Evolutionary conservation across 2,113 vertebrate species (phyloP).

Genomic region (Lipophrys pholis): DNA sequence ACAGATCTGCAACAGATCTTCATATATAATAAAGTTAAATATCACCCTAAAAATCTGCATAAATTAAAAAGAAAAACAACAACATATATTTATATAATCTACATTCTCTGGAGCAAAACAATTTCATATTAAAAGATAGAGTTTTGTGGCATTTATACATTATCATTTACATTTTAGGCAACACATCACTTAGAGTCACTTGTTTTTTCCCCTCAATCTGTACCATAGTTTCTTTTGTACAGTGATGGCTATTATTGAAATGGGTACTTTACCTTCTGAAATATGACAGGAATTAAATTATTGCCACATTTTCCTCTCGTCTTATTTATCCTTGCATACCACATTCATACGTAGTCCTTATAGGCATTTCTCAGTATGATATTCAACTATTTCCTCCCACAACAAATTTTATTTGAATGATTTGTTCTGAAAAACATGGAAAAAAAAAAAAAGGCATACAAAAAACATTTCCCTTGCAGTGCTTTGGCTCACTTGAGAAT

Average conservation of each 20-base stretch:
- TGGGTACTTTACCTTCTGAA: constrained; percentile 7
- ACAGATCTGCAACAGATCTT: constrained; percentile 21
- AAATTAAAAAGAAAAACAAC: constrained; percentile 60
- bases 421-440: too few species aligned
- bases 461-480: constrained; percentile 37
- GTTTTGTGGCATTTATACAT: constrained; percentile 43
- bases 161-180: constrained; percentile 49
- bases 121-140: constrained; percentile 13
- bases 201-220: constrained; percentile 56
- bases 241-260: constrained; percentile 35
- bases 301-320: constrained; percentile 24
- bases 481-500: constrained; percentile 42
- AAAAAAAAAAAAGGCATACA: constrained; percentile 29
- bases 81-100: constrained; percentile 57
- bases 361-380: constrained; percentile 1
- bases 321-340: background rate
- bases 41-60: constrained; percentile 57
- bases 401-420: background rate
- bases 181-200: constrained; percentile 29
- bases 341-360: too few species aligned
- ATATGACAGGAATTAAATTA: constrained; percentile 8
- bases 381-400: background rate
- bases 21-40: constrained; percentile 60
- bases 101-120: constrained; percentile 53
- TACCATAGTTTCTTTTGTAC: constrained; percentile 62